Evolutionary conservation across 1,140 invertebrate genomes (phyloP), one percentile per base, ranked within the genome.

Genomic region (Melanaphis sacchari): DNA sequence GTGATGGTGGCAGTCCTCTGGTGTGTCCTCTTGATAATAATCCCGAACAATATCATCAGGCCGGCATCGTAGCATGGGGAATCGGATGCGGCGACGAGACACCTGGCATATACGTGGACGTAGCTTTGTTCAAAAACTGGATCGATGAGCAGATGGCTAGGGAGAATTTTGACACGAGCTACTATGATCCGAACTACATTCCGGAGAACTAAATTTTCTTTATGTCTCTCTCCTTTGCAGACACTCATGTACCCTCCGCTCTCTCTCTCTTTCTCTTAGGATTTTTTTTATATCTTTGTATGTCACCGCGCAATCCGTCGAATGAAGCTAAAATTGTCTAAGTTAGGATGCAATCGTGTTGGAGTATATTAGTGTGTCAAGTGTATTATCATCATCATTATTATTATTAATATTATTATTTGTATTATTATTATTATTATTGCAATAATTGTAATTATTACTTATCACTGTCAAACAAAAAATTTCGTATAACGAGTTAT

Each of bases 41-140:
- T 26, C 91, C 54, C 93, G 94, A 76, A 49, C 94, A 92, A 91
- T 96, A 95, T 94, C 94, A 95, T 54, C 95, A 97, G 96, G 96
- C 95, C 90, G 97, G 97, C 4, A 96, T 97, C 36, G 96, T 97
- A 0, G 96, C 97, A 0, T 97, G 97, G 97, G 97, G 97, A 46
- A 96, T 97, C 93, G 96, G 96, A 41, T 97, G 97, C 94, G 96
- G 96, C 0, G 95, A 96, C 49, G 96, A 96, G 88, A 96, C 97
- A 36, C 98, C 98, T 0, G 98, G 97, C 3, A 97, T 98, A 21
- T 98, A 98, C 94, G 97, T 97, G 0, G 97, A 97, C 94, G 96
- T 98, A 6, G 96, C 97, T 2, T 93, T 95, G 4, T 97, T 96
- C 90, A 95, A 97, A 6, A 94, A 95, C 11, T 98, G 98, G 98